Conservation (phyloP, 2,113 vertebrate species). For the Hemicordylus capensis region DNA sequence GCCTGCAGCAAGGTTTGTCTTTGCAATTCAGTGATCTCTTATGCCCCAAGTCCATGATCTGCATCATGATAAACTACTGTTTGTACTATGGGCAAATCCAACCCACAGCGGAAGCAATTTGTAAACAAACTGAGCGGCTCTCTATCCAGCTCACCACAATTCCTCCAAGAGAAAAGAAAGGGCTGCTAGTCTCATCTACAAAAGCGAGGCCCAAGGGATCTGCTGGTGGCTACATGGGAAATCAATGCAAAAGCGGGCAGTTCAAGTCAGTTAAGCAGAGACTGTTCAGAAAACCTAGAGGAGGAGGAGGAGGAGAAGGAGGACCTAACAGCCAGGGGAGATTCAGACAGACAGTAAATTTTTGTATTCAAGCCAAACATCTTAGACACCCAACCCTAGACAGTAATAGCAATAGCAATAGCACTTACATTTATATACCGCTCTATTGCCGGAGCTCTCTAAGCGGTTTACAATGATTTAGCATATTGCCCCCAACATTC, state of each 20-base stretch:
- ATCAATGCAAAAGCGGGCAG: neutral
- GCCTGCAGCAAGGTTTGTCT: neutral
- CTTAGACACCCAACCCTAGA: too few relatives aligned
- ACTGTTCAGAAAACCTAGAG: neutral
- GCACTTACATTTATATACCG: too few relatives aligned
- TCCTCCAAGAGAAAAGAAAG: neutral
- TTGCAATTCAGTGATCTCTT: neutral
- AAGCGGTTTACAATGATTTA: too few relatives aligned
- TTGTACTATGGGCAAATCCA: neutral
- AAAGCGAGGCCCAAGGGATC: too few relatives aligned
- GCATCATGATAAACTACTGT: neutral
- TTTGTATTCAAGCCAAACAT: too few relatives aligned
- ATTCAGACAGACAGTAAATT: too few relatives aligned
- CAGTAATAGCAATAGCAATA: too few relatives aligned
- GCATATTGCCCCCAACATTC: too few relatives aligned
- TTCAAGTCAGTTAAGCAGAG: neutral
- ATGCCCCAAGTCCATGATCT: neutral
- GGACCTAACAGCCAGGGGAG: neutral
- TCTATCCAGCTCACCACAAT: neutral
- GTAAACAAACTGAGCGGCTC: neutral
- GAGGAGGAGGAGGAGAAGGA: neutral
- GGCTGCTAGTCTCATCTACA: neutral
- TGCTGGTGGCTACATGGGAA: too few relatives aligned
- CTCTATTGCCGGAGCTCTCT: too few relatives aligned
- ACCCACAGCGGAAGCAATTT: neutral